phyloP scores from a whole-genome alignment of 2,113 vertebrate genomes.

The Bubo scandiacus region DNA sequence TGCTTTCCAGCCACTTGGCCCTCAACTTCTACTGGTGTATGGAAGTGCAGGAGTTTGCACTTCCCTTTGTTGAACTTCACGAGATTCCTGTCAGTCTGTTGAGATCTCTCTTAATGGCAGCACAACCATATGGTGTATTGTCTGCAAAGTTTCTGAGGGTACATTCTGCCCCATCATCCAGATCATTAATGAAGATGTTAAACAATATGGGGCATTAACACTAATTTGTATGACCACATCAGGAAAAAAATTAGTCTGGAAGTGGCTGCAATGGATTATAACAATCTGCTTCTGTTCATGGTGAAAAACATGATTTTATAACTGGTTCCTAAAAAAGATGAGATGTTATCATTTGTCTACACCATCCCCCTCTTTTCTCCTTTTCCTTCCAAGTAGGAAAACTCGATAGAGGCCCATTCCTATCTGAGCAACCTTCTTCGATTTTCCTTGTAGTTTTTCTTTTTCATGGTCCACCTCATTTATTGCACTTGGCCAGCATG shows the following conservation, averaged over 20 bases:
- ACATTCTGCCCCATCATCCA: not conserved
- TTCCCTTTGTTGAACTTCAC: not conserved
- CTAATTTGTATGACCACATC: not conserved
- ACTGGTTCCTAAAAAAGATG: not conserved
- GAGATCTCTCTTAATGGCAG: not conserved
- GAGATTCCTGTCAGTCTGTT: not conserved
- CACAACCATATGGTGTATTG: not conserved
- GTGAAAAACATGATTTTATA: not conserved
- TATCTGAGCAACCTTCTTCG: not conserved
- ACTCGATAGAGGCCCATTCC: not conserved
- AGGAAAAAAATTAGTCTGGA: not conserved
- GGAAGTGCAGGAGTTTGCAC: not conserved
- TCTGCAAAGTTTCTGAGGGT: not conserved
- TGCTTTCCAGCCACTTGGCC: not conserved
- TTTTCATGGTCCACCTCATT: not conserved
- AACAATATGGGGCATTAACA: not conserved
- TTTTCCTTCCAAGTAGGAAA: not conserved
- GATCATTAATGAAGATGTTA: not conserved
- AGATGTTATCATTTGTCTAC: not conserved
- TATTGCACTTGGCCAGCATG: not conserved
- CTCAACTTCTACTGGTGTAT: not conserved
- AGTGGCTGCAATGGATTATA: not conserved
- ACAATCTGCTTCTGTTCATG: not conserved
- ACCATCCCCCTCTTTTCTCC: not conserved
- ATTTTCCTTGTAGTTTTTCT: not conserved